phyloP scores from a whole-genome alignment of 2,113 vertebrate species.

The Chionis minor region DNA sequence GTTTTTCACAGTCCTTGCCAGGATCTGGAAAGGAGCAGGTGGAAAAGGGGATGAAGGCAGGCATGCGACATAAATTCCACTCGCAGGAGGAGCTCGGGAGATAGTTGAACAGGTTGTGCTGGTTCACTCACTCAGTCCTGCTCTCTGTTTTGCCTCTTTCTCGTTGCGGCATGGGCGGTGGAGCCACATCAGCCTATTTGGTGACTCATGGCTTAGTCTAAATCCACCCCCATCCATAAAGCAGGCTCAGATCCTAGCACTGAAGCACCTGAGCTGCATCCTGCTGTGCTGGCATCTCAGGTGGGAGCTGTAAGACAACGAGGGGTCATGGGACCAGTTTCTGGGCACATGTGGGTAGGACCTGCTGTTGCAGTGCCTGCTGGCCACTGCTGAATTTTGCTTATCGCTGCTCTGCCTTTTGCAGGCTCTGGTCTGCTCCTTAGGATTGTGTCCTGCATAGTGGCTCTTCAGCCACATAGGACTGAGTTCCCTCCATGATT shows the following conservation, averaged over 20 bases:
- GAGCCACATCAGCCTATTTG: background rate
- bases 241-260: background rate
- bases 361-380: background rate
- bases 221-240: background rate
- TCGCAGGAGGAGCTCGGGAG: background rate
- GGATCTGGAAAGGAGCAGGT: background rate
- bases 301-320: background rate
- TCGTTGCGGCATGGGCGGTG: rapidly evolving
- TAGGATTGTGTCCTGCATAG: background rate
- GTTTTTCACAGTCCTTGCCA: background rate
- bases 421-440: background rate
- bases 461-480: background rate
- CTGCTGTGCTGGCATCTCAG: background rate
- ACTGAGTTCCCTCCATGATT: background rate
- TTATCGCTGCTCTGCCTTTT: background rate
- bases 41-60: background rate
- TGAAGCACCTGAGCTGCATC: background rate
- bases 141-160: background rate
- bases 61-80: rapidly evolving
- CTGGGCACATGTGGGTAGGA: background rate
- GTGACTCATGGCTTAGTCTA: rapidly evolving
- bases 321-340: background rate
- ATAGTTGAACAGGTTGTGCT: background rate
- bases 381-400: background rate
- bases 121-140: background rate